These are phyloP conservation scores for Eurypyga helias DNA, from an alignment of 2,113 vertebrate genomes.

Conservation along the genomic window DNA sequence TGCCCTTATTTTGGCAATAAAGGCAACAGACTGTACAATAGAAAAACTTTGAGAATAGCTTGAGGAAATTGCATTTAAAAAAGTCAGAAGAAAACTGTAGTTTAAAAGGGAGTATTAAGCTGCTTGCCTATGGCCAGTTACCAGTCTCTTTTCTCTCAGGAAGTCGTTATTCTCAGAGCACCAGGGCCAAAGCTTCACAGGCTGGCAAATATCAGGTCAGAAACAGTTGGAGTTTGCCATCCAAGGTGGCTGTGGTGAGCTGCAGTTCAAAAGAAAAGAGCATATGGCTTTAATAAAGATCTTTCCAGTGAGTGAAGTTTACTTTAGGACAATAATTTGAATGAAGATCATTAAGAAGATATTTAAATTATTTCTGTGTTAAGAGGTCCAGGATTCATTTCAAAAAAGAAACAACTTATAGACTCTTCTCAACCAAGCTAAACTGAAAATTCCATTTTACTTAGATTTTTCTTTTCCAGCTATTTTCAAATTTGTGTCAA, in stretches of 20 bases:
- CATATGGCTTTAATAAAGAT: neutral
- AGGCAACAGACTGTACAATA: neutral
- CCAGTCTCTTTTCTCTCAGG: neutral
- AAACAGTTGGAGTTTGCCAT: slow-evolving; percentile 86
- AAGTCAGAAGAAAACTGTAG: neutral
- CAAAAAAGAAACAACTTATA: neutral
- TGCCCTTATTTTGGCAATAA: neutral
- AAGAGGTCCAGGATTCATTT: neutral
- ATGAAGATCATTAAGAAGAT: neutral
- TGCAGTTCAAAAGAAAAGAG: slow-evolving; percentile 62
- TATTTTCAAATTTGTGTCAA: slow-evolving; percentile 53
- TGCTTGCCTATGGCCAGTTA: neutral
- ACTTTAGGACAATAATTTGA: neutral
- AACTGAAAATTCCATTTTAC: slow-evolving; percentile 43
- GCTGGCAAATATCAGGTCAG: slow-evolving; percentile 42
- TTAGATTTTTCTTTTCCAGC: slow-evolving; percentile 30
- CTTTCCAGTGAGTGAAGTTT: slow-evolving; percentile 2
- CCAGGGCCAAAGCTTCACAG: neutral
- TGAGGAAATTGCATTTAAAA: neutral
- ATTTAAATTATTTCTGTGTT: slow-evolving; percentile 5
- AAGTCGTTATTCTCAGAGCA: neutral
- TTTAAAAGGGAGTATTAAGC: neutral
- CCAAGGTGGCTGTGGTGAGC: slow-evolving; percentile 88
- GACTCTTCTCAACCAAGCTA: neutral
- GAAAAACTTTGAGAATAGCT: neutral